phyloP scores from a whole-genome alignment of 2,888 invertebrate species.

The Tolmerus cingulatus region DNA sequence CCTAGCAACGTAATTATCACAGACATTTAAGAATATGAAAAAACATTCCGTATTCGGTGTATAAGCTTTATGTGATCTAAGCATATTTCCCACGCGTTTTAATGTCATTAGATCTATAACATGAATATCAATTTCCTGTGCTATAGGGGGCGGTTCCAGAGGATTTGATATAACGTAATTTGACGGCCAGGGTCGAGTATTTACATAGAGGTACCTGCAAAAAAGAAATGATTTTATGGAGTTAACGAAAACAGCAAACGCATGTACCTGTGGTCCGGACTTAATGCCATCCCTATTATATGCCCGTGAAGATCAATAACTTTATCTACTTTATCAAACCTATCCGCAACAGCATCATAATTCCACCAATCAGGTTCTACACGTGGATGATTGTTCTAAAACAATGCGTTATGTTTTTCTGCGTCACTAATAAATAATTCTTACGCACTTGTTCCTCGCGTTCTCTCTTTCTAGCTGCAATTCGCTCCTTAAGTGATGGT shows the following conservation, averaged over 20 bases:
- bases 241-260: background rate
- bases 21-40: conserved; percentile 85
- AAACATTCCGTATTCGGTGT: conserved; percentile 86
- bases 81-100: conserved; percentile 78
- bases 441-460: conserved; percentile 59
- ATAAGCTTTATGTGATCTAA: conserved; percentile 81
- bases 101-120: conserved; percentile 82
- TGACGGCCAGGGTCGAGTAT: conserved; percentile 83
- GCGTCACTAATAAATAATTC: background rate
- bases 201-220: conserved; percentile 78
- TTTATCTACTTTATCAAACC: conserved; percentile 79
- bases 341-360: conserved; percentile 72
- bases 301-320: conserved; percentile 85
- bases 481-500: conserved; percentile 72
- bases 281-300: conserved; percentile 86
- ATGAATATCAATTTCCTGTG: conserved; percentile 86
- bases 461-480: conserved; percentile 68
- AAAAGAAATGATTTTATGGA: background rate
- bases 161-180: conserved; percentile 78
- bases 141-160: conserved; percentile 82
- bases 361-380: conserved; percentile 74
- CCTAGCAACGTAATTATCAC: conserved; percentile 84
- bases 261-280: conserved; percentile 76
- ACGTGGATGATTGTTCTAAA: conserved; percentile 58
- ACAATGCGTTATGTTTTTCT: background rate